Evolutionary conservation across 1,140 invertebrate genomes (phyloP), one percentile per base, ranked within the genome.

Genomic region (Mizuhopecten yessoensis): DNA sequence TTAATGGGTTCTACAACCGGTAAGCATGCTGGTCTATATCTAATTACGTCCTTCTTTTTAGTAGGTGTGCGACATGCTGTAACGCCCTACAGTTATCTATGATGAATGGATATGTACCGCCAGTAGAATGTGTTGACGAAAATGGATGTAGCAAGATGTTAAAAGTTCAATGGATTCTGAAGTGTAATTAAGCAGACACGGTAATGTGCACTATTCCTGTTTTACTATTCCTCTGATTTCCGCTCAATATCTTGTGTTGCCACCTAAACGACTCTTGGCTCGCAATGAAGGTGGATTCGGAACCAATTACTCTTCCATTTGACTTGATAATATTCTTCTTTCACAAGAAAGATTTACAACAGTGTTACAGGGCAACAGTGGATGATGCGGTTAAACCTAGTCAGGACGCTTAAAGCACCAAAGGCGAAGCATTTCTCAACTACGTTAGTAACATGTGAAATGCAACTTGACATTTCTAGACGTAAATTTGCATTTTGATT

Each of bases 131-230:
- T 75, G n/a, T n/a, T 75, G n/a, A 23, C 2, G 23, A n/a, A n/a
- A n/a, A 20, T 57, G 45, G 13, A 3, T 57, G 45, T 13, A 75
- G 23, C 1, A 75, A 75, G 57, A 75, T 75, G n/a, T 75, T 29
- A 75, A 75, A 75, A 75, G 57, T 75, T 29, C 57, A 75, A 75
- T 75, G 57, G 23, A 75, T 75, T 29, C 57, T n/a, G 9, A 29
- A 7, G 57, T n/a, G 23, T 75, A 29, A 75, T 75, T 75, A 75
- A 29, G n/a, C 57, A 75, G 57, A 75, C 57, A 29, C n/a, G 57
- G 57, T 75, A 29, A 75, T 75, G 57, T 75, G 57, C 57, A 75
- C 57, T 75, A 29, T n/a, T n/a, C 29, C 57, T 75, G 57, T 29
- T 29, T n/a, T 17, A 17, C 57, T 17, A 29, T n/a, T 75, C 29